Base-by-base conservation (phyloP, 2,888 invertebrate species). In the Mactromeris polynyma region DNA sequence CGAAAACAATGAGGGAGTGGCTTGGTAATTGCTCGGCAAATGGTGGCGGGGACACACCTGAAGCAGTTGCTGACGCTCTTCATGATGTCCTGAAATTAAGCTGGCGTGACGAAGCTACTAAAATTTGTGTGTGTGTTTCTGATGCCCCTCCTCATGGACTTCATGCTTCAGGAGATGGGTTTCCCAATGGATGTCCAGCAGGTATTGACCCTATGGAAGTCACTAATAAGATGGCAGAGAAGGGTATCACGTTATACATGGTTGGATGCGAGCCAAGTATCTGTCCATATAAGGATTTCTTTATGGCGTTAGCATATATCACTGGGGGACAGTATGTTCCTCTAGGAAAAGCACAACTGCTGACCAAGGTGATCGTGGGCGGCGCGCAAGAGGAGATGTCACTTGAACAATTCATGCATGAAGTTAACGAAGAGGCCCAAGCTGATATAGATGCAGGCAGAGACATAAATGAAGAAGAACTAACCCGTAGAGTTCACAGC, bases 291-390 rank as follows among this genome's bases (percentile, higher is more conserved):
- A 94, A 93, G 83, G 95, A 96, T 69, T 96, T 96, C 87, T 96
- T 96, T 90, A 93, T 94, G 89, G 94, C 95, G 0, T 77, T 96
- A 19, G 95, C 96, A 0, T 94, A 93, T 85, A 91, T 94, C 9
- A 96, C 96, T 3, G 96, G 96, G 0, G 96, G 96, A 6, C 96
- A 95, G 87, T 96, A 96, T 89, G 94, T 96, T 6, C 96, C 96
- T 2, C 88, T 96, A n/a, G 84, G 91, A 0, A 94, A 93, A 54
- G 95, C 96, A 0, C 88, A 94, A 64, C 81, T 95, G 7, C 90
- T 96, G 1, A 92, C 94, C 0, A 90, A 95, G 81, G 94, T 96
- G 2, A 96, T 96, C 40, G 94, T 96, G 14, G 96, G 95, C 9
- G 95, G 96, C 0, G 96, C 95, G 0, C 94, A 94, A 79, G 96